These are phyloP conservation scores for Anniella stebbinsi DNA, from an alignment of 2,797 vertebrate genomes.

Conservation along the genomic window DNA sequence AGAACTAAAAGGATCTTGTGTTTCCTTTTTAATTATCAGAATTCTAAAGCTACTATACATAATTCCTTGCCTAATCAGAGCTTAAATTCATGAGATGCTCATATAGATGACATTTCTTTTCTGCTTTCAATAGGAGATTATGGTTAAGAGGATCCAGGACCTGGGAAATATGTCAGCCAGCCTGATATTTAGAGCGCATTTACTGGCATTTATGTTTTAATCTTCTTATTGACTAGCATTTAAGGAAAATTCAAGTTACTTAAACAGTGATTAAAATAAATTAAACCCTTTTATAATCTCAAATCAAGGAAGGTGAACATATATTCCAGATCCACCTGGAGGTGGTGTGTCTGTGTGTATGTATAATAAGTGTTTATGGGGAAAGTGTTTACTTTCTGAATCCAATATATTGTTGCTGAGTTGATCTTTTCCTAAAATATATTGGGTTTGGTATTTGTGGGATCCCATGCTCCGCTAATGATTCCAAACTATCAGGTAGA, in stretches of 20 bases:
- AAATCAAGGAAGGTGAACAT: constrained; percentile 50
- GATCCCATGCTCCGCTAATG: constrained; percentile 16
- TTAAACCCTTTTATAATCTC: constrained; percentile 64
- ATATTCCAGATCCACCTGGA: background rate
- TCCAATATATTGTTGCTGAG: background rate
- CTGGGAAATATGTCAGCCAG: constrained; percentile 78
- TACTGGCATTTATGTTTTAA: constrained; percentile 84
- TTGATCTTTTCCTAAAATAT: background rate
- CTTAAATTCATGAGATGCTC: constrained; percentile 77
- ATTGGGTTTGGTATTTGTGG: background rate
- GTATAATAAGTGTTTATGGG: background rate
- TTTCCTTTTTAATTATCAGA: constrained; percentile 77
- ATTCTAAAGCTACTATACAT: constrained; percentile 75
- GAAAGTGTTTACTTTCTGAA: background rate
- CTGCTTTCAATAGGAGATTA: constrained; percentile 81
- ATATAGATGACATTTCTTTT: constrained; percentile 79
- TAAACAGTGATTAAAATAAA: constrained; percentile 75
- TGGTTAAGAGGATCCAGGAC: constrained; percentile 81
- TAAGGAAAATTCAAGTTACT: constrained; percentile 72
- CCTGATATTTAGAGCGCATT: constrained; percentile 83
- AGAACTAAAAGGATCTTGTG: constrained; percentile 66
- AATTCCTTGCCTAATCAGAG: constrained; percentile 81
- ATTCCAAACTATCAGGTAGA: constrained; percentile 1
- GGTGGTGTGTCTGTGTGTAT: too few relatives aligned
- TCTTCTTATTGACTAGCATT: constrained; percentile 82